Percentiles rank a stretch among this genome's conserved stretches.
Evolutionary conservation across 2,113 vertebrate genomes (phyloP).

Genomic region (Pelobates fuscus): DNA sequence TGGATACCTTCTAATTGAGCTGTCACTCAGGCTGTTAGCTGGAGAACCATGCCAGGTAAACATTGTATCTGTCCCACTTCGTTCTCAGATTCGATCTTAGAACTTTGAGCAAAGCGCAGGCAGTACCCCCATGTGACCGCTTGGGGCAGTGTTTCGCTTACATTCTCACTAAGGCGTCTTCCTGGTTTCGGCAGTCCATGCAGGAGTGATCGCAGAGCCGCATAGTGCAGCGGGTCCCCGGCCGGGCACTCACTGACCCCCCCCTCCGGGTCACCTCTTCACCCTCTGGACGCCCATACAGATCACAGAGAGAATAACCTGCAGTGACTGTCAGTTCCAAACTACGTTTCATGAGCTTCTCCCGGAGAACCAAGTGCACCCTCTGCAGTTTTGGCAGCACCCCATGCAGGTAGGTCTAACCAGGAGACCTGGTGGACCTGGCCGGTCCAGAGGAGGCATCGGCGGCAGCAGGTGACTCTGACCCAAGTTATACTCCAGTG

Average conservation of each 20-base stretch:
- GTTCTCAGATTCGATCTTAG: too few species aligned
- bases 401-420: not conserved
- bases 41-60: too few species aligned
- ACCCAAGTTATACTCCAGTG: not conserved
- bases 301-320: not conserved
- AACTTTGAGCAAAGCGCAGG: too few species aligned
- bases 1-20: too few species aligned
- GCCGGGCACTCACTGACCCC: not conserved
- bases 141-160: constrained; percentile 16
- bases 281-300: not conserved
- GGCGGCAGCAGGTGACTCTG: not conserved
- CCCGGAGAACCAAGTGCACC: too few species aligned
- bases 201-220: not conserved
- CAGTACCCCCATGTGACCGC: not conserved
- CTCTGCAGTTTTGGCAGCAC: not conserved
- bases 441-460: not conserved
- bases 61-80: not conserved
- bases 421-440: not conserved
- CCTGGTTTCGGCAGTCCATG: constrained; percentile 22
- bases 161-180: not conserved
- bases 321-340: not conserved
- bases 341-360: too few species aligned
- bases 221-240: not conserved
- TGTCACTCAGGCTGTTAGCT: too few species aligned
- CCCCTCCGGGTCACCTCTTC: not conserved